Percentiles rank a stretch among this genome's conserved stretches.
Conservation (phyloP, 2,888 invertebrate genomes). For the Baronia brevicornis region DNA sequence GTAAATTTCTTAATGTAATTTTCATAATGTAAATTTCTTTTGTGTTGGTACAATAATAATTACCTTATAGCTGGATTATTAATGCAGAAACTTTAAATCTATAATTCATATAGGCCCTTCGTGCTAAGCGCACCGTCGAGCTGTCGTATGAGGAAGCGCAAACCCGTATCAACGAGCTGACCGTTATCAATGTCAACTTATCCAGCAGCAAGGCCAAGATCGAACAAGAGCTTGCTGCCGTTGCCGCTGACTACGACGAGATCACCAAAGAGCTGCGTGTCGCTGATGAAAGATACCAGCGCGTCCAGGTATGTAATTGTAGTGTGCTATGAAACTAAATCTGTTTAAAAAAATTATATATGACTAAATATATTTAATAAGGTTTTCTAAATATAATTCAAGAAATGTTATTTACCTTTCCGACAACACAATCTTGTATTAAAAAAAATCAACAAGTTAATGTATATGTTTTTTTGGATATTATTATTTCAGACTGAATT, state of each 20-base stretch:
- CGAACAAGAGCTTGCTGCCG: slow-evolving; percentile 92
- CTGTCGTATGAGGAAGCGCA: slow-evolving; percentile 92
- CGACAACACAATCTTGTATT: no score
- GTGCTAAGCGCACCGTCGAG: slow-evolving; percentile 93
- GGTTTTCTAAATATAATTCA: no score
- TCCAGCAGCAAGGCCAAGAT: slow-evolving; percentile 95
- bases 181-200: slow-evolving; percentile 95
- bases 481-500: slow-evolving; percentile 81
- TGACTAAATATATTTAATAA: no score
- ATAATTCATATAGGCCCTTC: slow-evolving; percentile 80
- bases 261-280: slow-evolving; percentile 96
- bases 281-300: slow-evolving; percentile 95
- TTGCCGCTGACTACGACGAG: slow-evolving; percentile 98
- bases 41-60: background rate
- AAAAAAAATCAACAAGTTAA: background rate
- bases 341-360: no score
- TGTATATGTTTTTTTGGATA: background rate
- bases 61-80: no score
- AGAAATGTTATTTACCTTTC: no score
- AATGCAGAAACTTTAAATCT: no score
- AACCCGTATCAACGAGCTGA: slow-evolving; percentile 95
- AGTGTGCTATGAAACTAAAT: no score
- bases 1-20: slow-evolving; percentile 6
- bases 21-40: slow-evolving; percentile 15
- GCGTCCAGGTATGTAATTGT: slow-evolving; percentile 78